Base-by-base conservation (phyloP, 2,797 vertebrate genomes). In the Psittacula echo region DNA sequence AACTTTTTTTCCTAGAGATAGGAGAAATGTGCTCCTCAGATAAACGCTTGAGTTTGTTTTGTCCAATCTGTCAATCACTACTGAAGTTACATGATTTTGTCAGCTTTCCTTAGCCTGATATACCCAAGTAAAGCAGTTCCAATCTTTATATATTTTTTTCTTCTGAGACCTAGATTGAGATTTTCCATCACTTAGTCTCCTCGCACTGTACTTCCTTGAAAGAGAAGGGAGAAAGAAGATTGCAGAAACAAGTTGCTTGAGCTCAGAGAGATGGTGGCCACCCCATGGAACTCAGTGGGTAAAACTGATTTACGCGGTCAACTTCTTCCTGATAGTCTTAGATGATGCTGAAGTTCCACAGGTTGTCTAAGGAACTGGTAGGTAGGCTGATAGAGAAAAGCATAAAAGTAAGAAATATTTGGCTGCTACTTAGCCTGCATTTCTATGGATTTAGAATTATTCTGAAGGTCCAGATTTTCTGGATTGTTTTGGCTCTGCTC, bases 201-300 rank as follows among this genome's bases (percentile, higher is more conserved):
- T 65, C 27, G 50, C 1, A 7, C 37, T 62, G 21, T 7, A 8
- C 18, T 83, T 86, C 6, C 24, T 64, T 72, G 53, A 66, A 62
- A 32, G 24, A n/a, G 26, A 82, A 89, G 45, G 17, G 12, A 67
- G 29, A 60, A 45, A 64, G 32, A 60, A 44, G 30, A 24, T 2
- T 47, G 41, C 10, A 66, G 22, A 54, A 75, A 51, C 1, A 42
- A 10, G 6, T 47, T 44, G 5, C 44, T 7, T 64, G 21, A 45
- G 12, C 22, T 74, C 2, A 1, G 5, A 26, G 18, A 68, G 21
- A 20, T 6, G 18, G n/a, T 1, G 3, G 29, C 17, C 29, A 73
- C 7, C 2, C 27, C 19, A 10, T 14, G 54, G 34, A 83, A 47
- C 23, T 54, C 32, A 45, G 20, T 27, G 42, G 37, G n/a, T 18